These are phyloP conservation scores for Syrrhaptes paradoxus DNA, from an alignment of 2,113 vertebrate species.

Conservation along the genomic window DNA sequence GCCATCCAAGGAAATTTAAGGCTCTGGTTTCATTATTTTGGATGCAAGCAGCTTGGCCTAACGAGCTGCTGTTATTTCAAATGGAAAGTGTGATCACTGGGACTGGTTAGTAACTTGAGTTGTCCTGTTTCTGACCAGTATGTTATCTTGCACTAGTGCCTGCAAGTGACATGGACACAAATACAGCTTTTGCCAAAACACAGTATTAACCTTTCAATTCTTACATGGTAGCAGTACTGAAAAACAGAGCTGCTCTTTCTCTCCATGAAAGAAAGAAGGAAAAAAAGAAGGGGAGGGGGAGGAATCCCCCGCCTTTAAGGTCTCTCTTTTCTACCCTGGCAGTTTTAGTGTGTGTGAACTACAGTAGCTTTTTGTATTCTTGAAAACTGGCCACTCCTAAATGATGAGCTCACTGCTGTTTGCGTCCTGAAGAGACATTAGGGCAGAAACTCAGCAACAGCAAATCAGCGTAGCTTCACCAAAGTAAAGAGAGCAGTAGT, in stretches of 20 bases:
- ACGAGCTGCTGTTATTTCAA: neutral
- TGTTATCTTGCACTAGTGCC: neutral
- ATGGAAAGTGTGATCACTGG: neutral
- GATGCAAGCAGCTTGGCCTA: neutral
- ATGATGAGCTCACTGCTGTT: constrained; percentile 33
- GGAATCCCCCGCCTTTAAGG: neutral
- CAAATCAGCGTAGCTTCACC: neutral
- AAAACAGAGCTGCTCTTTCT: neutral
- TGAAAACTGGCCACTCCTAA: neutral
- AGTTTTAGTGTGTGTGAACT: neutral
- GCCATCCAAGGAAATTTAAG: neutral
- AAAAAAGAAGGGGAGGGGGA: neutral
- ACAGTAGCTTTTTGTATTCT: constrained; percentile 26
- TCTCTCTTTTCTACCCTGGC: neutral
- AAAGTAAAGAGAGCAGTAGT: neutral
- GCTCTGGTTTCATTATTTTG: neutral
- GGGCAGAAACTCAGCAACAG: neutral
- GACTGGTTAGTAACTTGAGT: neutral
- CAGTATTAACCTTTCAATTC: neutral
- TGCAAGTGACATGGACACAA: neutral
- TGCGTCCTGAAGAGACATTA: neutral
- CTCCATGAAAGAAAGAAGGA: neutral
- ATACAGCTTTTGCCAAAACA: neutral
- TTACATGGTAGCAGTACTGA: neutral
- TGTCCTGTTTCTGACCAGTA: neutral